phyloP scores from a whole-genome alignment of 2,113 vertebrate genomes.

The Butastur rufipennis region DNA sequence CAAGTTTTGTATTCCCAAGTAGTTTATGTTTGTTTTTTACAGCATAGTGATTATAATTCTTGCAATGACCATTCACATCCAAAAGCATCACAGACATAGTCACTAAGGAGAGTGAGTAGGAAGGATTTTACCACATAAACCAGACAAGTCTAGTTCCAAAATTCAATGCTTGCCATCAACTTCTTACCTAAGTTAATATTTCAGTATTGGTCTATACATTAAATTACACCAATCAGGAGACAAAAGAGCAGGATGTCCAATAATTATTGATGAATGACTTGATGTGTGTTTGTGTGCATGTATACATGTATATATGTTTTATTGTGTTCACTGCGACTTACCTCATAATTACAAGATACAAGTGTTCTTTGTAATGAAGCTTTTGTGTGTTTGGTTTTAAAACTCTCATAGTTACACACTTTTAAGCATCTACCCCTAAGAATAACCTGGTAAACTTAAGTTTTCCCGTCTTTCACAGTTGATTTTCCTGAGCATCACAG shows the following conservation, averaged over 20 bases:
- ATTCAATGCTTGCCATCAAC: neutral
- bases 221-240: neutral
- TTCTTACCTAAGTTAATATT: neutral
- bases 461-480: neutral
- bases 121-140: neutral
- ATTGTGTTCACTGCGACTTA: neutral
- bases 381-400: neutral
- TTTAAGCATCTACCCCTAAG: neutral
- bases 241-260: neutral
- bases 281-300: neutral
- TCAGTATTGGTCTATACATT: neutral
- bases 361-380: neutral
- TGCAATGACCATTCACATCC: neutral
- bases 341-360: neutral
- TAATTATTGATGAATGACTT: neutral
- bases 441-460: neutral
- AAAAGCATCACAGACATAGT: neutral
- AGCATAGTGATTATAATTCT: slow-evolving; percentile 6
- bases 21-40: slow-evolving; percentile 2
- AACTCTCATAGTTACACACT: neutral
- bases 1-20: neutral
- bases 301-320: neutral
- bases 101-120: neutral
- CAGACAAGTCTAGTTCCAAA: neutral
- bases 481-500: neutral